Base-by-base conservation (phyloP, 1,140 invertebrate species). In the Drosophila nebulosa region DNA sequence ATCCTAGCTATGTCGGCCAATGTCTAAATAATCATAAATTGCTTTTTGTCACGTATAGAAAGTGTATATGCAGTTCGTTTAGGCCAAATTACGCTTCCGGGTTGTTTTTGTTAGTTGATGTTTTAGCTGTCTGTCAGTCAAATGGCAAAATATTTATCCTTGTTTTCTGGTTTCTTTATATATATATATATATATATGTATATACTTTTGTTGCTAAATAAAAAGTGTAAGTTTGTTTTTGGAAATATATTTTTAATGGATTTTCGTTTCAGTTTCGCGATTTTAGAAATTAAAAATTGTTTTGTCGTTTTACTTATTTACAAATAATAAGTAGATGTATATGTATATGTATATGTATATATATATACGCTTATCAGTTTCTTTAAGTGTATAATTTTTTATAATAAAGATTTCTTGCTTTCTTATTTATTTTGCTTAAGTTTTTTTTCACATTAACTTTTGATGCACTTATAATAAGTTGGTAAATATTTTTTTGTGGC, bases 271-370 rank as follows among this genome's bases (percentile, higher is more conserved):
- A 58, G 57, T 74, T 74, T 21, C 3, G 21, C 36, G 27, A 35
- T 39, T 21, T 52, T 75, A 67, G 59, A 81, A 85, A 85, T 83
- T 57, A 88, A 81, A 88, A 85, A 46, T 46, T 46, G 39, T 65
- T 60, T 62, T 69, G n/a, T 77, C 64, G 10, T 68, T 77, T 85
- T 74, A 74, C 81, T 86, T 88, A 85, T 88, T 85, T 86, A 86
- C 81, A 85, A 86, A 86, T 80, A 85, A 86, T 85, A 85, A 84
- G 80, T 84, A 85, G 64, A 76, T 75, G 74, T 81, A 74, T 62
- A 58, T 83, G 75, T 79, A 75, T 76, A 27, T 59, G 64, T 67
- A 55, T 75, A 55, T 78, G 57, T 80, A 59, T 79, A 14, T 71
- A 63, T 74, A 74, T 74, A 61, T 64, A 53, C 75, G 74, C 65